Percentiles rank a stretch among this genome's conserved stretches.
Evolutionary conservation across 2,797 vertebrate species (phyloP).

Genomic region (Okamejei kenojei): DNA sequence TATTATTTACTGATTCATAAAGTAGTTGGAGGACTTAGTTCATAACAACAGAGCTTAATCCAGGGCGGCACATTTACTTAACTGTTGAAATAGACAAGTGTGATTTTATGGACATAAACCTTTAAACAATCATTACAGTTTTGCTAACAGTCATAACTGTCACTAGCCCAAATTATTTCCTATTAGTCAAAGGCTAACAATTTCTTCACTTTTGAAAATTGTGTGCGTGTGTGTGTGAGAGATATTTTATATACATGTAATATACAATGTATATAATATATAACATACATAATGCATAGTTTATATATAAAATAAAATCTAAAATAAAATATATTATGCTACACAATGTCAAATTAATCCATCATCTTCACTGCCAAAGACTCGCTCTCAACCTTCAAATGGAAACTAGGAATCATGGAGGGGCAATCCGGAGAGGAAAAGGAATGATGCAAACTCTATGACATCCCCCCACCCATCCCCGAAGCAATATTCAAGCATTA

Average conservation of each 20-base stretch:
- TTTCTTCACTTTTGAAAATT: not conserved
- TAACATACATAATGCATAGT: too few relatives aligned
- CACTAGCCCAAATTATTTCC: not conserved
- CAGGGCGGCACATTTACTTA: not conserved
- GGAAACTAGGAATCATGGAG: not conserved
- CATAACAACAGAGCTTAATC: not conserved
- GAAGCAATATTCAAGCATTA: not conserved
- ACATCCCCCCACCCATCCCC: too few relatives aligned
- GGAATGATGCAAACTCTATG: not conserved
- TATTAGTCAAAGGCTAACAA: not conserved
- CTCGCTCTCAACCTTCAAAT: not conserved
- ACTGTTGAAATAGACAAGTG: not conserved
- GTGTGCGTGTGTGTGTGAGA: too few relatives aligned
- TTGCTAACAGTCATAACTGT: not conserved
- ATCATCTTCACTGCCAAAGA: not conserved
- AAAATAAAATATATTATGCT: too few relatives aligned
- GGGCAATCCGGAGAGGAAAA: not conserved
- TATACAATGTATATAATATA: too few relatives aligned
- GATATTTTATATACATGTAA: too few relatives aligned
- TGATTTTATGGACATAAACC: not conserved
- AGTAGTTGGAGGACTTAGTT: not conserved
- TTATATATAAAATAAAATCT: too few relatives aligned
- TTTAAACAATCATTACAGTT: not conserved
- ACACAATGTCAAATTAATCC: not conserved
- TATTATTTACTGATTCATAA: not conserved